Evolutionary conservation across 1,140 invertebrate genomes (phyloP).

Genomic region (Cotesia chilonis): DNA sequence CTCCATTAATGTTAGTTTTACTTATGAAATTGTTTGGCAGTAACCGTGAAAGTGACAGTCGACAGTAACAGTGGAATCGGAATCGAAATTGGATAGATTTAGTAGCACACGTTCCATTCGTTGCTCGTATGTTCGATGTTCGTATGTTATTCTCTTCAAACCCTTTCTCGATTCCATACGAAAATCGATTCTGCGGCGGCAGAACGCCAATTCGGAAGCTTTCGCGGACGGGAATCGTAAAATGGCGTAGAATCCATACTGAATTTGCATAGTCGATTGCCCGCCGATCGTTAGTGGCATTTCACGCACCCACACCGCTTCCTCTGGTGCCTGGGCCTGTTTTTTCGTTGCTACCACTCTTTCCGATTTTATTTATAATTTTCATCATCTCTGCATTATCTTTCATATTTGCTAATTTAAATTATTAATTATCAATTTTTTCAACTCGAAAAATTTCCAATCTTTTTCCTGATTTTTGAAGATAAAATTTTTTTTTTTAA

Average conservation of each 20-base stretch:
- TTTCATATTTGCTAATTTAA: background rate
- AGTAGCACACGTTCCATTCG: background rate
- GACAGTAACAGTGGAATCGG: background rate
- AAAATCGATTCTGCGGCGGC: slow-evolving; percentile 31
- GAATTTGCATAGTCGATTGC: slow-evolving; percentile 35
- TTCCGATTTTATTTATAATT: background rate
- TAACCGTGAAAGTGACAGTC: slow-evolving; percentile 24
- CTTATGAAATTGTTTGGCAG: background rate
- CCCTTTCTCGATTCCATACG: slow-evolving; percentile 25
- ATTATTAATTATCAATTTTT: background rate
- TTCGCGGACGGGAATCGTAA: slow-evolving; percentile 29
- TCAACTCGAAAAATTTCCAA: too few relatives aligned
- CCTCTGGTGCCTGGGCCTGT: background rate
- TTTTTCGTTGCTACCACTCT: background rate
- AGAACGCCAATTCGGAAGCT: slow-evolving; percentile 18
- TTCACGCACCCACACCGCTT: slow-evolving; percentile 28
- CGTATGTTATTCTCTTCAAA: background rate
- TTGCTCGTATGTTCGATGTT: background rate
- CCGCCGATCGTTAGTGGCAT: slow-evolving; percentile 30
- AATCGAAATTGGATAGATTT: slow-evolving; percentile 20
- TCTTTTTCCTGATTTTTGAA: too few relatives aligned
- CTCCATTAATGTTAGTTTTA: background rate
- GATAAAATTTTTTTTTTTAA: too few relatives aligned
- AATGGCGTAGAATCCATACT: slow-evolving; percentile 27
- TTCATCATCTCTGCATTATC: background rate